A percentile compares a stretch with the other conserved stretches of the same genome.
Evolutionary conservation across 1,140 invertebrate species (phyloP).

Genomic region (Oreohelix idahoensis): DNA sequence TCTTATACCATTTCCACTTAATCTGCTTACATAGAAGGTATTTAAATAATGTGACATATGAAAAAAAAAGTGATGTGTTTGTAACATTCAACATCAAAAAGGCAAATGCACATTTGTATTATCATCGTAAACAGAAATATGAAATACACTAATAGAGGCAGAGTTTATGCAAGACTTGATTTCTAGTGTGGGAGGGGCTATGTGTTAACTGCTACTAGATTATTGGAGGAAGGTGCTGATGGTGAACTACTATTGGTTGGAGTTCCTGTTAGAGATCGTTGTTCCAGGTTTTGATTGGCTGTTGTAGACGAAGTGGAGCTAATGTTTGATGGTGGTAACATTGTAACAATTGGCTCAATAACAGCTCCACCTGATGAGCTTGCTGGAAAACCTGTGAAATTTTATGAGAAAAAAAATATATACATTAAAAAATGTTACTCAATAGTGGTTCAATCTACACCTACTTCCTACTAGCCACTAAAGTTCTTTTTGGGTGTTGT

Average conservation of each 20-base stretch:
- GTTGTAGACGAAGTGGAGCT: conserved; percentile 37
- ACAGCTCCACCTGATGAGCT: conserved; percentile 47
- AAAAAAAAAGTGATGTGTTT: background rate
- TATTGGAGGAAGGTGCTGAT: conserved; percentile 39
- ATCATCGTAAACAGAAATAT: background rate
- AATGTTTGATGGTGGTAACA: conserved; percentile 40
- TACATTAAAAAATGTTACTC: background rate
- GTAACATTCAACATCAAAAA: conserved; percentile 13
- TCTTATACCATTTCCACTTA: background rate
- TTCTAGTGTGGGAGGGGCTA: conserved; percentile 26
- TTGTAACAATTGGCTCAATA: conserved; percentile 51
- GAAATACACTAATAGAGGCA: conserved; percentile 25
- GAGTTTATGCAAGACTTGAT: conserved; percentile 11
- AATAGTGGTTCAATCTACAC: background rate
- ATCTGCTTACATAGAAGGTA: background rate
- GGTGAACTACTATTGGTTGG: conserved; percentile 31
- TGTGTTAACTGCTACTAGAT: conserved; percentile 38
- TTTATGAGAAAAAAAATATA: background rate
- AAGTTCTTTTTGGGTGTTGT: no score
- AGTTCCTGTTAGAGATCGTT: conserved; percentile 36
- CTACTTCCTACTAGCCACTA: no score
- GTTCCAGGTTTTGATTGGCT: conserved; percentile 43
- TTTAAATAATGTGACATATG: background rate
- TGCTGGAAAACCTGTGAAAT: conserved; percentile 14
- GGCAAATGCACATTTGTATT: background rate